Base-by-base conservation (phyloP, 2,797 vertebrate species). In the Austrolebias charrua region DNA sequence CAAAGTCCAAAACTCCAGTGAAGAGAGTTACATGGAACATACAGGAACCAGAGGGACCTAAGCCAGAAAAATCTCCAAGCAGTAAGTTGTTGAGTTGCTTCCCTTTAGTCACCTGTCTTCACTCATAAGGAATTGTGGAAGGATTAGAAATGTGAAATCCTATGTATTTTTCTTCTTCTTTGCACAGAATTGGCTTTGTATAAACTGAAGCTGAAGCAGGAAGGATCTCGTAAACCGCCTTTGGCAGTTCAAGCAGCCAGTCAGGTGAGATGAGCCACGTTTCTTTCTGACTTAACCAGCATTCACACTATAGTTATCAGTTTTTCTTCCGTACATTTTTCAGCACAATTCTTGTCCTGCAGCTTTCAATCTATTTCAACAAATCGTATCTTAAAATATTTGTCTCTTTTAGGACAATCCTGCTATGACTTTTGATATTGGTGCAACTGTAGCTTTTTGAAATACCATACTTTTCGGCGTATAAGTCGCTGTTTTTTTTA, bases 11-110 rank as follows among this genome's bases (percentile, higher is more conserved):
- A 86, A 77, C 92, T 29, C 90, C 90, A 1, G 96, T 95, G 56
- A 99, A 99, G 65, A 92, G 97, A 71, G 98, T 99, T 45, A 99
- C 98, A 6, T 99, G 98, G 98, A 98, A 99, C 84, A 95, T 99
- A 24, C 94, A 96, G 69, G 95, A 96, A 65, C 91, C 94, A 0
- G 93, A 90, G 0, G 60, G 84, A 9, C 80, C 84, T 0, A 66
- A 92, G 48, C 68, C 90, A 2, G 92, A 90, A 63, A 95, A 93
- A 87, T 86, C 88, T 50, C 82, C 91, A 56, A 95, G 96, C 93
- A 93, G 89, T 92, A 71, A 86, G 91, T 55, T 20, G 20, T 24
- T 24, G 28, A 4, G 33, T 35, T 19, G 29, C 15, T 59, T 59
- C 13, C 10, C 56, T 47, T 15, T 9, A 20, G 19, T 13, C 4